Evolutionary conservation across 2,113 vertebrate genomes (phyloP).

Genomic region (Anarhynchus alexandrinus): DNA sequence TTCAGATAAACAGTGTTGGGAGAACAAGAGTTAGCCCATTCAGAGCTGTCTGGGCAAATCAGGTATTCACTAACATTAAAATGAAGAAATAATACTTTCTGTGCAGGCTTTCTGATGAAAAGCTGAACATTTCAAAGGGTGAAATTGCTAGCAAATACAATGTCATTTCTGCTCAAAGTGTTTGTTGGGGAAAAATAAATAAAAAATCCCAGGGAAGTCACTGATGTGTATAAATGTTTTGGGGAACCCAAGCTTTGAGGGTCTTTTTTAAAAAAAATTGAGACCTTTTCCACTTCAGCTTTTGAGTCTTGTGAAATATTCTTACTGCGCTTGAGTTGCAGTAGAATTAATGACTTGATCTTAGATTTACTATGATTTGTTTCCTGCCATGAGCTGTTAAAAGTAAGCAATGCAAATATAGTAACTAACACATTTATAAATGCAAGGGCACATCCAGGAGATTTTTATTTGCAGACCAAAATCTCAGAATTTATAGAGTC

Average conservation of each 20-base stretch:
- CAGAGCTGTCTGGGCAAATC: neutral
- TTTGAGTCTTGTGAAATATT: neutral
- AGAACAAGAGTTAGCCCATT: neutral
- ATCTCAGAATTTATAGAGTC: slow-evolving; percentile 25
- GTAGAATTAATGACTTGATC: neutral
- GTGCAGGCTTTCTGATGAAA: neutral
- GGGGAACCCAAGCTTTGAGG: neutral
- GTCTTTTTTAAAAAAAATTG: neutral
- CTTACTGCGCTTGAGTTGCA: neutral
- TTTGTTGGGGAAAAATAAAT: neutral
- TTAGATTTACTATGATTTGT: neutral
- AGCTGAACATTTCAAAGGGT: neutral
- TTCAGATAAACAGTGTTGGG: neutral
- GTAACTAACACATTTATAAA: neutral
- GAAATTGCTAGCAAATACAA: neutral
- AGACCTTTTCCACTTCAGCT: neutral
- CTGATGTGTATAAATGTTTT: neutral
- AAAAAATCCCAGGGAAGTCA: neutral
- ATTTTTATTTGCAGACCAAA: slow-evolving; percentile 15
- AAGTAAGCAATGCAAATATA: neutral
- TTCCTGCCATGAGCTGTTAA: neutral
- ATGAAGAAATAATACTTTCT: neutral
- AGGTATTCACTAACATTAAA: neutral
- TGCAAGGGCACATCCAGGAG: neutral
- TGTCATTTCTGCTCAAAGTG: neutral